These are phyloP conservation scores for Anguilla obscura DNA, from an alignment of 2,797 vertebrate species.

Conservation along the genomic window DNA sequence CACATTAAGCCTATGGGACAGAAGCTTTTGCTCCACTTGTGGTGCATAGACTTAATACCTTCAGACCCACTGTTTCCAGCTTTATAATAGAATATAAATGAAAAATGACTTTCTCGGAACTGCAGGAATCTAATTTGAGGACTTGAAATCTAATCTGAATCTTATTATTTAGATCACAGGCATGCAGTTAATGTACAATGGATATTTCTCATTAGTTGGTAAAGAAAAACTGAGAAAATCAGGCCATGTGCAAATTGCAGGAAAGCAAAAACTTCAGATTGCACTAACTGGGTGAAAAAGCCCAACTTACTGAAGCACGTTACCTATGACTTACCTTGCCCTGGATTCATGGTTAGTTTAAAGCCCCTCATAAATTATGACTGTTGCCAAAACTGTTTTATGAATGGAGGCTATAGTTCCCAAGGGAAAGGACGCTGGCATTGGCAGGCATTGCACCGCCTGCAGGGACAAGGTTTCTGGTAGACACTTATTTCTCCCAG, in stretches of 20 bases:
- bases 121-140: neutral
- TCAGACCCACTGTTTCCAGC: neutral
- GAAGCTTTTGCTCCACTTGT: neutral
- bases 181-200: neutral
- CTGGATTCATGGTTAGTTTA: neutral
- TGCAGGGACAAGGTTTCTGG: neutral
- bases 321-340: neutral
- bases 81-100: neutral
- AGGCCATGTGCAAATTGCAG: neutral
- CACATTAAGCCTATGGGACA: neutral
- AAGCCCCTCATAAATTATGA: neutral
- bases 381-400: neutral
- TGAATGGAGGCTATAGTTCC: constrained; percentile 5
- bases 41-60: neutral
- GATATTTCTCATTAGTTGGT: neutral
- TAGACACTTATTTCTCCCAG: neutral
- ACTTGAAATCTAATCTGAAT: neutral
- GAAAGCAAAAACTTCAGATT: neutral
- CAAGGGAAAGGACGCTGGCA: constrained; percentile 13
- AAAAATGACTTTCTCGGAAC: neutral
- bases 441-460: neutral
- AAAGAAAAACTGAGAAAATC: neutral
- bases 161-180: neutral
- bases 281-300: neutral
- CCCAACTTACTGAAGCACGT: neutral